phyloP scores from a whole-genome alignment of 2,797 vertebrate species.

The Odontamblyopus rebecca region DNA sequence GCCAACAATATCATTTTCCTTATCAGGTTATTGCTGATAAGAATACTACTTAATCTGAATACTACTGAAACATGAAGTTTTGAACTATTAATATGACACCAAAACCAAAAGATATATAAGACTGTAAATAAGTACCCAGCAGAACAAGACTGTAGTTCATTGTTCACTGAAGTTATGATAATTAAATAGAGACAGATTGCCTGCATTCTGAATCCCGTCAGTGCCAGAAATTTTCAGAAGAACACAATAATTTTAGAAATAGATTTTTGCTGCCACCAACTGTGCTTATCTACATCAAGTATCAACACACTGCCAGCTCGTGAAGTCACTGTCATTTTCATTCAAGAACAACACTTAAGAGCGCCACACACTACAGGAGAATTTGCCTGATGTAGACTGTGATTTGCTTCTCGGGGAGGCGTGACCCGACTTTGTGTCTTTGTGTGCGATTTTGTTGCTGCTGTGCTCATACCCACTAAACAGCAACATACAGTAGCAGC shows the following conservation, averaged over 20 bases:
- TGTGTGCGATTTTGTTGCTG: no score
- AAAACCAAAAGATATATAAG: slow-evolving; percentile 2
- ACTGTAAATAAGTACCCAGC: slow-evolving; percentile 6
- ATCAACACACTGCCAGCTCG: slow-evolving; percentile 24
- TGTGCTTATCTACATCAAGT: slow-evolving; percentile 31
- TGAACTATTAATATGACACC: slow-evolving; percentile 3
- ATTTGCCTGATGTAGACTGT: no score
- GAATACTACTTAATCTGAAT: not conserved
- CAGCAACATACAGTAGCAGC: no score
- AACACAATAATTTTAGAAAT: slow-evolving; percentile 33
- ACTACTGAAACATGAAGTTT: slow-evolving; percentile 1
- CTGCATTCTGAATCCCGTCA: slow-evolving; percentile 21
- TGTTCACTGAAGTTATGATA: slow-evolving; percentile 18
- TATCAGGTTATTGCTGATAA: slow-evolving; percentile 8
- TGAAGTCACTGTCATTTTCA: slow-evolving; percentile 25
- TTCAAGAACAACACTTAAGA: not conserved
- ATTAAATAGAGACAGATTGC: slow-evolving; percentile 6
- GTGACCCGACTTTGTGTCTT: no score
- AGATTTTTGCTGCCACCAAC: slow-evolving; percentile 29
- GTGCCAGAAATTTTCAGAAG: slow-evolving; percentile 22
- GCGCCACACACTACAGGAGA: no score
- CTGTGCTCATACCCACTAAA: no score
- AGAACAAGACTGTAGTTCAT: slow-evolving; percentile 2
- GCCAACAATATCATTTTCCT: not conserved
- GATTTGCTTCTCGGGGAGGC: no score